Evolutionary conservation across 2,113 vertebrate species (phyloP).

Genomic region (Pitta sordida): DNA sequence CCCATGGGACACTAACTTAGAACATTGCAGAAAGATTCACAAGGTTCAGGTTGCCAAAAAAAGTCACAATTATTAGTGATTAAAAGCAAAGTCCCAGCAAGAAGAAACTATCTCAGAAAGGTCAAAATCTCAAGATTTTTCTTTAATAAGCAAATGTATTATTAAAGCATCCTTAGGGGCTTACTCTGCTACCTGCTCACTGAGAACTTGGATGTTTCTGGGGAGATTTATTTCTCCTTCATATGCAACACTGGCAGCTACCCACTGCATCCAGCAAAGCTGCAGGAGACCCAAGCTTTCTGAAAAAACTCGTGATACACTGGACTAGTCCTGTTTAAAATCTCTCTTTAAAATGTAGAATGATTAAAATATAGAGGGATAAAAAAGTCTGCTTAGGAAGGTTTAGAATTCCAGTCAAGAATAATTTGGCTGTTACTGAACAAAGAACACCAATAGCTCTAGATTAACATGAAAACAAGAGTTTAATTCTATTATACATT

Average conservation of each 20-base stretch:
- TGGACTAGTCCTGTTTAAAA: neutral
- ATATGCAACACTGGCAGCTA: neutral
- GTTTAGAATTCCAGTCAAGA: neutral
- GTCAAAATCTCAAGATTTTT: conserved; percentile 23
- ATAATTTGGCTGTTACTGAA: neutral
- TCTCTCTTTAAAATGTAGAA: neutral
- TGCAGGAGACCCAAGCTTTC: neutral
- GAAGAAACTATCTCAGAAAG: conserved; percentile 40
- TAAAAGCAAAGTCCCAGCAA: conserved; percentile 58
- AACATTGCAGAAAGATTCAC: conserved; percentile 13
- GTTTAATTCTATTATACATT: neutral
- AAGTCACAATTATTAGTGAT: conserved; percentile 28
- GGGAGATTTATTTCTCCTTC: neutral
- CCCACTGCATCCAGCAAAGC: neutral
- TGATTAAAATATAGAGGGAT: neutral
- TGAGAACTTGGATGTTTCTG: neutral
- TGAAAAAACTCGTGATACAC: neutral
- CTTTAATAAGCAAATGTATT: conserved; percentile 22
- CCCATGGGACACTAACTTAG: conserved; percentile 10
- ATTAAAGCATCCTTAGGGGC: conserved; percentile 42
- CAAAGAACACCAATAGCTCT: neutral
- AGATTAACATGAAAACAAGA: neutral
- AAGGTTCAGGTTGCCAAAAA: conserved; percentile 23
- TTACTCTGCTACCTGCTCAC: neutral
- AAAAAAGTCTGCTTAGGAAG: neutral